Evolutionary conservation across 2,797 vertebrate species (phyloP), one percentile per base, ranked within the genome.

Genomic region (Crocidura indochinensis): DNA sequence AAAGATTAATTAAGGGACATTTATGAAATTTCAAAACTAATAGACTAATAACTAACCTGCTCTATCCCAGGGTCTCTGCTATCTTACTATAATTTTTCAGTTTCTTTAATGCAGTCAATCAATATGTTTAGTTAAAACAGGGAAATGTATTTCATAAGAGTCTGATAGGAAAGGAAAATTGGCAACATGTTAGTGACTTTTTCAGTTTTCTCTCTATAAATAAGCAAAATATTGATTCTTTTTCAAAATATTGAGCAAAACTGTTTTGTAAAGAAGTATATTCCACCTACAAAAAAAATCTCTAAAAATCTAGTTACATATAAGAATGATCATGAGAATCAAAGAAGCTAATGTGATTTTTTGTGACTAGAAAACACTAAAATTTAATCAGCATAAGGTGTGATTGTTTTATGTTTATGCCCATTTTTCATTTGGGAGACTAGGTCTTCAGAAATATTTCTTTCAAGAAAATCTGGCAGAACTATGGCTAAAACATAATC

Each of bases 381-480:
- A 90, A 60, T 90, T 77, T 73, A 93, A 44, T 86, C 51, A 38
- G 87, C 10, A 22, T n/a, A 88, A 94, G 27, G 31, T 69, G n/a
- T 62, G 38, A 84, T 69, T 82, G 60, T 83, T 90, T 78, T 92
- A 78, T 27, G 88, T 84, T 82, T 29, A 83, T 10, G 85, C 65
- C 86, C 60, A 80, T 76, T 38, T 93, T 76, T 79, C 71, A 38
- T 89, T 73, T 71, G 22, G 51, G 15, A 85, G 51, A 78, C 6
- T 44, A 4, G 4, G 17, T 38, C 29, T 87, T 93, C 11, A 62
- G 60, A 94, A 94, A 68, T 44, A 31, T 11, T 72, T 75, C 64
- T 47, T 84, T 84, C 81, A 92, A 91, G 79, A 84, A 91, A 89
- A 84, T 56, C 20, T 92, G 72, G 84, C n/a, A 72, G 49, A 69